Conservation (phyloP, 2,888 invertebrate genomes). For the Sphaerophoria taeniata region DNA sequence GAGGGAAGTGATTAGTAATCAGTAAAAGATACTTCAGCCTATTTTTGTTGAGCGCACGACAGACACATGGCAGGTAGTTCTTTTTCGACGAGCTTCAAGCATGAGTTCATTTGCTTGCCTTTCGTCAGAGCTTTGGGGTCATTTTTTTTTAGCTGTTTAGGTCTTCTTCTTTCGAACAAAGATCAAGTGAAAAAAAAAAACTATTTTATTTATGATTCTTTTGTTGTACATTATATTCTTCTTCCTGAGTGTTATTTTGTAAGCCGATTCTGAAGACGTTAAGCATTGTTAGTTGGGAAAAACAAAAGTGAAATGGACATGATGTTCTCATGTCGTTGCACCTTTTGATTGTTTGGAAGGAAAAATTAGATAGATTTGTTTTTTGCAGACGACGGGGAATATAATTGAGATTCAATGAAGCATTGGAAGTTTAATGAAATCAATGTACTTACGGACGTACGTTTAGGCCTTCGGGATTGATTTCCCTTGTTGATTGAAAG, state of each 20-base stretch:
- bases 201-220: background rate
- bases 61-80: conserved; percentile 17
- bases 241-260: conserved; percentile 31
- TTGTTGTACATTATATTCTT: background rate
- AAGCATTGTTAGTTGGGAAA: background rate
- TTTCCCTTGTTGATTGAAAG: too few relatives aligned
- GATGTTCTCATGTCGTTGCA: conserved; percentile 27
- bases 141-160: conserved; percentile 1
- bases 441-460: too few relatives aligned
- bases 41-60: conserved; percentile 16
- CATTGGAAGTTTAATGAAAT: too few relatives aligned
- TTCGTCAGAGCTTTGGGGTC: conserved; percentile 36
- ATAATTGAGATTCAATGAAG: background rate
- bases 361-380: background rate
- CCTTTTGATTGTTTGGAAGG: background rate
- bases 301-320: conserved; percentile 20
- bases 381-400: background rate
- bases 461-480: too few relatives aligned
- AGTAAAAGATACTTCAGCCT: conserved; percentile 9
- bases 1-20: conserved; percentile 39
- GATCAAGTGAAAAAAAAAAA: conserved; percentile 63
- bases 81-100: background rate
- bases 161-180: conserved; percentile 17
- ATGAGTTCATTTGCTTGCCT: conserved; percentile 34
- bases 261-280: conserved; percentile 29